These are phyloP conservation scores for Chamaetylas fuelleborni DNA, from an alignment of 2,113 vertebrate species.

Conservation along the genomic window DNA sequence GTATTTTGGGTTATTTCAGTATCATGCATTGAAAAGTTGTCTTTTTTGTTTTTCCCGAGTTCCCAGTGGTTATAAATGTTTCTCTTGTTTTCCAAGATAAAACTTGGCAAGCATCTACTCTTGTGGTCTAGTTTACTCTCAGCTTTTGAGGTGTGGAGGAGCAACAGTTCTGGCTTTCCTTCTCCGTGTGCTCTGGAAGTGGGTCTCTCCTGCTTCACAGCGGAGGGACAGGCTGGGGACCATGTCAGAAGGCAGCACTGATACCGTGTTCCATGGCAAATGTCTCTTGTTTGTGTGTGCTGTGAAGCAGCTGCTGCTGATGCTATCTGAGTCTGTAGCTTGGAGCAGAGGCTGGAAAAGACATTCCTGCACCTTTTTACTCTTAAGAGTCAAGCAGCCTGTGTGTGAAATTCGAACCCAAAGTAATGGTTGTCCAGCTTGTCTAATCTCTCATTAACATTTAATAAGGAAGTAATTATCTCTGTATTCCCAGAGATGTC, in stretches of 20 bases:
- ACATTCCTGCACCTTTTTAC: neutral
- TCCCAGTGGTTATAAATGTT: neutral
- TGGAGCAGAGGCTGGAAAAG: neutral
- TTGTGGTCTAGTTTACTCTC: neutral
- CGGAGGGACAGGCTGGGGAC: neutral
- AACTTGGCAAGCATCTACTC: slow-evolving; percentile 2
- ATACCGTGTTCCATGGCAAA: neutral
- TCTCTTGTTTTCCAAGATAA: slow-evolving; percentile 11
- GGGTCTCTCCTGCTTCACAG: neutral
- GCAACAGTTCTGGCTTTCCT: neutral
- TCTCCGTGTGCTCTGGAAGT: neutral
- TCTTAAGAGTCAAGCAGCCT: neutral
- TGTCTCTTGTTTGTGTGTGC: neutral
- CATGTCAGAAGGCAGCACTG: neutral
- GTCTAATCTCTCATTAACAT: neutral
- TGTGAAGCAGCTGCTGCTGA: neutral
- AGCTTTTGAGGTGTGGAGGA: neutral
- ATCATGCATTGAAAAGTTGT: neutral
- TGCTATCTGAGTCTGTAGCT: neutral
- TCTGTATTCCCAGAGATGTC: neutral
- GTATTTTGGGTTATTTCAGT: neutral
- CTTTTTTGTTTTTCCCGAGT: neutral
- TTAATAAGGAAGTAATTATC: neutral
- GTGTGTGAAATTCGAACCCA: neutral
- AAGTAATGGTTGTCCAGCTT: neutral